These are phyloP conservation scores for Ailuropoda melanoleuca DNA, from an alignment of 2,113 vertebrate species.

Conservation along the genomic window DNA sequence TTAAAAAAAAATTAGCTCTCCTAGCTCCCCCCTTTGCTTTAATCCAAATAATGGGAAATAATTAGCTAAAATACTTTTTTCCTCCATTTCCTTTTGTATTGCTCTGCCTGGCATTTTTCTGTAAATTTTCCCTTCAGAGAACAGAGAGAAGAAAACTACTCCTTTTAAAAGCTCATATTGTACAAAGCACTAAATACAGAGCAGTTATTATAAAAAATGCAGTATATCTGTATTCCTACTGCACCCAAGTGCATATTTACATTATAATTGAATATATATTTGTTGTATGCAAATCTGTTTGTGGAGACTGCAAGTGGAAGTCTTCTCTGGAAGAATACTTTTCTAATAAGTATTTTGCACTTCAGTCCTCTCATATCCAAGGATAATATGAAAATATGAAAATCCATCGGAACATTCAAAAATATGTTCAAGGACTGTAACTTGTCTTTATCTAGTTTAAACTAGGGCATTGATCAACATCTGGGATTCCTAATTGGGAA, in stretches of 20 bases:
- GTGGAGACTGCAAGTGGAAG: not conserved
- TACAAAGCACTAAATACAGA: not conserved
- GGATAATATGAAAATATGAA: not conserved
- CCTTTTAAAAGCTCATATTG: not conserved
- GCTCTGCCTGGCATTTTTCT: not conserved
- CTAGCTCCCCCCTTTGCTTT: not conserved
- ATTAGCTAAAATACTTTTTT: not conserved
- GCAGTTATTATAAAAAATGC: not conserved
- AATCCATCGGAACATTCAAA: not conserved
- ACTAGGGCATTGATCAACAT: not conserved
- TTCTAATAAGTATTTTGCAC: not conserved
- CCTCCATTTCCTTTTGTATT: not conserved
- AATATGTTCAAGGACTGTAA: not conserved
- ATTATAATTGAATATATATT: slow-evolving; percentile 33
- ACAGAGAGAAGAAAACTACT: not conserved
- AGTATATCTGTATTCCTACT: slow-evolving; percentile 3
- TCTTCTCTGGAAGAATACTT: not conserved
- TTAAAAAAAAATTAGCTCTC: not conserved
- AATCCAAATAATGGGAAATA: not conserved
- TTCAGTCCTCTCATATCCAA: not conserved
- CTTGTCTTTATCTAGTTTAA: not conserved
- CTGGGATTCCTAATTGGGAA: not conserved
- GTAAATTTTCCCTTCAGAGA: not conserved
- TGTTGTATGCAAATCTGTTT: not conserved
- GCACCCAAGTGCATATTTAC: slow-evolving; percentile 32